These are phyloP conservation scores for Empis livida DNA, from an alignment of 2,888 invertebrate species.

Conservation along the genomic window DNA sequence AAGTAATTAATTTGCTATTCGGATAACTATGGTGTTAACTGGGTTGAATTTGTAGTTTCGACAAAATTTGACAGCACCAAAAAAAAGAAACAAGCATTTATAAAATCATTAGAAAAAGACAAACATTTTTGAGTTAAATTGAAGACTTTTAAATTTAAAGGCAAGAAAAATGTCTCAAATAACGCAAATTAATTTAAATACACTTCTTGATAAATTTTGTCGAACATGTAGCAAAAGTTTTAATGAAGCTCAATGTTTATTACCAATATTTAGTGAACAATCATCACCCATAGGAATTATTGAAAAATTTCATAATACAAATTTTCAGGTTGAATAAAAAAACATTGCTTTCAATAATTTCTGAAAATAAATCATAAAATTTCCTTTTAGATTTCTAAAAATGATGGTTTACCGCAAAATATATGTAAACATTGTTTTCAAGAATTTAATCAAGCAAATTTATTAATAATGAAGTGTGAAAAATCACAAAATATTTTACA, in stretches of 20 bases:
- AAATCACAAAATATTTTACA: background rate
- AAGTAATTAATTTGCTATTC: too few species aligned
- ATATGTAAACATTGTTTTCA: slow-evolving; percentile 2
- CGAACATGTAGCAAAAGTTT: background rate
- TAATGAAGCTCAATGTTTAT: background rate
- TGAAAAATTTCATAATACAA: background rate
- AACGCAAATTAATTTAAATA: background rate
- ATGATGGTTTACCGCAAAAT: background rate
- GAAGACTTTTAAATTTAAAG: background rate
- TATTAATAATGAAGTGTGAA: background rate
- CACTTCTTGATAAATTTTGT: background rate
- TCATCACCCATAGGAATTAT: background rate
- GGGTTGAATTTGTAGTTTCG: too few species aligned
- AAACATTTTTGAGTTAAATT: background rate
- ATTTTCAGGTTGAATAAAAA: background rate
- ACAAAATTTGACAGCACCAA: background rate
- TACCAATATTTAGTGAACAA: background rate
- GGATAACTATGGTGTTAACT: too few species aligned
- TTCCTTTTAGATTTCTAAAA: background rate
- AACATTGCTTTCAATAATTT: background rate
- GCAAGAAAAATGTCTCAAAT: background rate
- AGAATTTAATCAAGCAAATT: background rate
- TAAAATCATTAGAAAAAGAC: background rate
- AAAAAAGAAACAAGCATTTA: background rate
- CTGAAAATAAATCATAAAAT: background rate